Percentiles rank a stretch among this genome's conserved stretches.
Conservation (phyloP, 2,797 vertebrate species). For the Eurystomus glaucurus region DNA sequence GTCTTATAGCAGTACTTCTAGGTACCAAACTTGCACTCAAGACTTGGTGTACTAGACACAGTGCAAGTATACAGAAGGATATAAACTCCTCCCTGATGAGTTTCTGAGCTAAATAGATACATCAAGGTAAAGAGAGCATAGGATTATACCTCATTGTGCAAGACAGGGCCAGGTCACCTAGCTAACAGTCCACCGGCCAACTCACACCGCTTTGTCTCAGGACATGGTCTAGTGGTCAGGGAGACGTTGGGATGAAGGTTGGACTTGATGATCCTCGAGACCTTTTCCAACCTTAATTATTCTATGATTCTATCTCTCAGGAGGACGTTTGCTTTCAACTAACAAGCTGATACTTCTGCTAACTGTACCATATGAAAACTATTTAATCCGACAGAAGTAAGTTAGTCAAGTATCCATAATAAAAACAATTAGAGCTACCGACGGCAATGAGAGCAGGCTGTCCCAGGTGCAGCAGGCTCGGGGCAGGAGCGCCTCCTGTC, state of each 20-base stretch:
- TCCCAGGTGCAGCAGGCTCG: fast-evolving
- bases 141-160: background rate
- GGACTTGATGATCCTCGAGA: no score
- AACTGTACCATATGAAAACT: background rate
- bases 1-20: background rate
- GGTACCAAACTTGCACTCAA: background rate
- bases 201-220: background rate
- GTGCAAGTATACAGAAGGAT: background rate
- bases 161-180: background rate
- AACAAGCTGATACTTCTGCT: background rate
- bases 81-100: background rate
- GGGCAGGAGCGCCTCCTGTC: fast-evolving
- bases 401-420: background rate
- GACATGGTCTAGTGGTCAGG: no score
- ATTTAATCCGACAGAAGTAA: background rate
- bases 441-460: fast-evolving
- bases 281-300: no score
- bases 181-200: fast-evolving
- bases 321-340: background rate
- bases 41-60: background rate
- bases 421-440: background rate
- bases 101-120: background rate
- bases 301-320: background rate
- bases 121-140: background rate
- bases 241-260: no score